Evolutionary conservation across 1,140 invertebrate species (phyloP).

Genomic region (Calephelis nemesis): DNA sequence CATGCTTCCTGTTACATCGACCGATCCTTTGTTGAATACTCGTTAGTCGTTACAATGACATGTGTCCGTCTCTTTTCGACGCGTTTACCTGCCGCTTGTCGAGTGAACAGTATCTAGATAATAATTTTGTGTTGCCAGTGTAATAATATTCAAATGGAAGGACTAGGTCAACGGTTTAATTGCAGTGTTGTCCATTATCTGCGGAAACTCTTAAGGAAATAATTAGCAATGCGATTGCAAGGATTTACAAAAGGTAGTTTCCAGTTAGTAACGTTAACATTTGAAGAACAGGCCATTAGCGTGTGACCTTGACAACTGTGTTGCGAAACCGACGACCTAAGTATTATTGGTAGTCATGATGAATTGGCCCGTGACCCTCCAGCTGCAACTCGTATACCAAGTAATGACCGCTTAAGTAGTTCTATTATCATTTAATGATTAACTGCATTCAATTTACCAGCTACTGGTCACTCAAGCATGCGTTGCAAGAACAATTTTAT

Average conservation of each 20-base stretch:
- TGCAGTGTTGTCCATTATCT: conserved; percentile 35
- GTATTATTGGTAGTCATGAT: conserved; percentile 57
- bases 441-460: neutral
- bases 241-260: conserved; percentile 41
- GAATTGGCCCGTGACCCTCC: conserved; percentile 59
- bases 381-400: conserved; percentile 21
- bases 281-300: conserved; percentile 69
- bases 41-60: conserved; percentile 45
- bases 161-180: conserved; percentile 26
- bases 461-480: neutral
- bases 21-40: conserved; percentile 71
- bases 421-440: neutral
- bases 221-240: conserved; percentile 41
- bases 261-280: conserved; percentile 47
- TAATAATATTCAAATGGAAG: conserved; percentile 13
- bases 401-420: conserved; percentile 23
- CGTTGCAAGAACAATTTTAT: neutral
- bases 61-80: conserved; percentile 68
- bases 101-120: conserved; percentile 45
- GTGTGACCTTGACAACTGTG: conserved; percentile 63
- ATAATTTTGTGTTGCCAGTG: conserved; percentile 44
- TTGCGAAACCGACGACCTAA: conserved; percentile 51
- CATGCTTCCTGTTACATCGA: conserved; percentile 56
- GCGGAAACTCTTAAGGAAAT: conserved; percentile 42
- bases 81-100: conserved; percentile 44